Percentiles rank a stretch among this genome's conserved stretches.
These are phyloP conservation scores for Eilema griseolum DNA, from an alignment of 2,888 invertebrate species.

Conservation along the genomic window DNA sequence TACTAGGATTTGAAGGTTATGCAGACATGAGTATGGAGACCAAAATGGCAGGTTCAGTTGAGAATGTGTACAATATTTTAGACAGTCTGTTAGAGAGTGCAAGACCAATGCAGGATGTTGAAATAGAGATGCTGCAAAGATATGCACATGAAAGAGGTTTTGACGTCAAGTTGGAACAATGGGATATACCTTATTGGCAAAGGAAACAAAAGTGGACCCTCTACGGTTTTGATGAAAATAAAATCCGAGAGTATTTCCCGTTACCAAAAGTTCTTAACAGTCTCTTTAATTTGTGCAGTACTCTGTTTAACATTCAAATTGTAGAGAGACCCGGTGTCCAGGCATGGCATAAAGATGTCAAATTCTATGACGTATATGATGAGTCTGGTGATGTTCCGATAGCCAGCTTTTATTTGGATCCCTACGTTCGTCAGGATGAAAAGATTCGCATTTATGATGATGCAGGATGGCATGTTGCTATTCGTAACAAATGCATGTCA, in stretches of 20 bases:
- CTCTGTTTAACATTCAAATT: conserved; percentile 92
- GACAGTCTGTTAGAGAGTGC: conserved; percentile 89
- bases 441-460: conserved; percentile 88
- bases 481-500: conserved; percentile 90
- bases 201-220: conserved; percentile 90
- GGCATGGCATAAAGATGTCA: conserved; percentile 95
- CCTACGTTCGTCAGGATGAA: conserved; percentile 89
- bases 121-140: conserved; percentile 90
- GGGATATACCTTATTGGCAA: conserved; percentile 96
- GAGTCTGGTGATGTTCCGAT: conserved; percentile 88
- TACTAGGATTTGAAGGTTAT: conserved; percentile 93
- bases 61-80: conserved; percentile 91
- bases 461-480: conserved; percentile 93
- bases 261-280: conserved; percentile 92
- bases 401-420: conserved; percentile 95
- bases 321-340: conserved; percentile 89
- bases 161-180: conserved; percentile 89
- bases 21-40: conserved; percentile 97
- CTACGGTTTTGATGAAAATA: conserved; percentile 90
- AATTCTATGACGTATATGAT: conserved; percentile 93
- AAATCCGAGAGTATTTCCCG: conserved; percentile 93
- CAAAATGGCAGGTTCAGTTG: conserved; percentile 94
- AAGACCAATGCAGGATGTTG: conserved; percentile 91
- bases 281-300: conserved; percentile 91
- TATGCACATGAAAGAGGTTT: conserved; percentile 93